Evolutionary conservation across 2,113 vertebrate genomes (phyloP), one percentile per base, ranked within the genome.

Genomic region (Gadus macrocephalus): DNA sequence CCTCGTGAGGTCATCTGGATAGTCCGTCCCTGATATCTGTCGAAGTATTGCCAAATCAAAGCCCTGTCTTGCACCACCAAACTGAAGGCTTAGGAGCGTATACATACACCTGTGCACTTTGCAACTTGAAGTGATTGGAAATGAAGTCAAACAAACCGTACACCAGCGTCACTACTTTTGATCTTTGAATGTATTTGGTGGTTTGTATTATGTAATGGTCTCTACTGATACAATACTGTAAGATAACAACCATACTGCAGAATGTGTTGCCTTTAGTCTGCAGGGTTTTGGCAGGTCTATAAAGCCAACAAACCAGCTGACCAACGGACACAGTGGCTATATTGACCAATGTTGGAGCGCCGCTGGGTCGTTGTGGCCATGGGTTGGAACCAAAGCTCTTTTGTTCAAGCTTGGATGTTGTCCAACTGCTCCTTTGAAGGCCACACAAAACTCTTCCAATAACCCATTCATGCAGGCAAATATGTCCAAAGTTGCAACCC

Each of bases 1-100:
- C 88, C 53, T 86, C 74, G 78, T 87, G 78, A 89, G 84, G 82
- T 89, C 80, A 89, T 83, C 75, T 89, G 86, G 79, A 78, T 85
- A 79, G 82, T 78, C 73, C 42, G 61, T 64, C 72, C 68, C 71
- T 31, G 19, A 20, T 62, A n/a, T 66, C 25, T 67, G 64, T 35
- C 55, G 35, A 35, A 9, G 42, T 14, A 49, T 14, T 14, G 66
- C n/a, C 53, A 28, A 78, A 90, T 90, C 81, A 90, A 92, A 90
- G 85, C 66, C 60, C 72, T 66, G 73, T 81, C 80, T 86, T 87
- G 80, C 73, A 73, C 83, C 87, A 86, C 76, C 86, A 84, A 88
- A 70, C n/a, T 70, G 12, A 31, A 73, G 31, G 31, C 31, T 1
- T 35, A 49, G 76, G 73, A 60, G 74, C 64, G 80, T 69, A 77